Base-by-base conservation (phyloP, 37 sponge, comb jelly and placozoan genomes). In the Ianthella basta region DNA sequence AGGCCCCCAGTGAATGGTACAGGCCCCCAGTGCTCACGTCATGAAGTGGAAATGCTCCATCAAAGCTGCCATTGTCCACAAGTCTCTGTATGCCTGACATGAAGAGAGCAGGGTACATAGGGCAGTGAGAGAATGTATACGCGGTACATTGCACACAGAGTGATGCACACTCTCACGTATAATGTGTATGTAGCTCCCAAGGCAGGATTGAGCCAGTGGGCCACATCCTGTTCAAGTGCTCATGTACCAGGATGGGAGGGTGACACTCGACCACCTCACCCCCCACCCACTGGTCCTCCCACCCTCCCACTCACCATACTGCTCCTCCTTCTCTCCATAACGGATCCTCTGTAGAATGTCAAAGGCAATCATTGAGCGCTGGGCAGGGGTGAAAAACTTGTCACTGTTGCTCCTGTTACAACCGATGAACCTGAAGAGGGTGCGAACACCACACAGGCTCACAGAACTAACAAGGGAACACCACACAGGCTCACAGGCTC, bases 311-410 rank as follows among this genome's bases (percentile, higher is more conserved):
- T 75, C 54, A 75, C 78, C 78, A 41, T 41, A 75, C 61, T 89
- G 90, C 18, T 89, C 87, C 2, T 90, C 91, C 4, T 86, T 72
- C 5, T 85, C 74, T 29, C 91, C 86, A 65, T 59, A 66, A 15
- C 24, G 39, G 19, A 65, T 8, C 1, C 41, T 59, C 29, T 65
- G 25, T n/a, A 78, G 30, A 8, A 69, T 30, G 59, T 68, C 72
- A 20, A 39, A 54, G 15, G 72, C 83, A 59, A 66, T 72, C 35
- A 78, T 34, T 27, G 68, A 55, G 3, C 86, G 60, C 36, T 86
- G 61, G 1, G 53, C 80, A 53, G 33, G 24, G 0, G 66, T 44
- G 53, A 86, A 86, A 29, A 84, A 84, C 54, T 84, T 84, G 35
- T 84, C 84, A 8, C 16, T 44, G 37, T 84, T 60, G 27, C 53